These are phyloP conservation scores for Amniataba percoides DNA, from an alignment of 2,797 vertebrate species.

Conservation along the genomic window DNA sequence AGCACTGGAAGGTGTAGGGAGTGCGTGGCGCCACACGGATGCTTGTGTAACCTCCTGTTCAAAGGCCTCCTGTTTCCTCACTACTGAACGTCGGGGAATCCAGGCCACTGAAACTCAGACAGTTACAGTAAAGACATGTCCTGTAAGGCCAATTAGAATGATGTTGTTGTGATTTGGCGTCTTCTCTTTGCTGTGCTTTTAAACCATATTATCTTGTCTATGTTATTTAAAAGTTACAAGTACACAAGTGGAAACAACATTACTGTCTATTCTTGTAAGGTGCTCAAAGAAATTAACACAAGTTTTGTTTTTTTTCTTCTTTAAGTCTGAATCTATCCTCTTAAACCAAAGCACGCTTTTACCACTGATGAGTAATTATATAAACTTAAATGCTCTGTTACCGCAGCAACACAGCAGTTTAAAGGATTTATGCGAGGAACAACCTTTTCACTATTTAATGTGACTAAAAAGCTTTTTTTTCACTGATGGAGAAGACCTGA, in stretches of 20 bases:
- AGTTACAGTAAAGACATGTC: conserved; percentile 3
- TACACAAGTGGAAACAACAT: neutral
- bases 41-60: conserved; percentile 80
- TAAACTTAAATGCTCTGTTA: too few species aligned
- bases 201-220: neutral
- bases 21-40: conserved; percentile 61
- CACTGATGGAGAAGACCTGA: neutral
- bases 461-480: neutral
- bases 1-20: conserved; percentile 75
- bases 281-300: too few species aligned
- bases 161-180: neutral
- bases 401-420: too few species aligned
- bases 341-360: too few species aligned
- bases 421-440: too few species aligned
- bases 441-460: neutral
- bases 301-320: too few species aligned
- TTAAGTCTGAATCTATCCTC: too few species aligned
- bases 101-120: conserved; percentile 36
- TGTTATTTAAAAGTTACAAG: neutral
- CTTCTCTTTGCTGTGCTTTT: neutral
- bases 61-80: conserved; percentile 72
- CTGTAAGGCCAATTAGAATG: neutral
- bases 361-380: too few species aligned
- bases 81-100: conserved; percentile 49
- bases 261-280: neutral